Evolutionary conservation across 2,888 invertebrate species (phyloP).

Genomic region (Drosophila setosimentum): DNA sequence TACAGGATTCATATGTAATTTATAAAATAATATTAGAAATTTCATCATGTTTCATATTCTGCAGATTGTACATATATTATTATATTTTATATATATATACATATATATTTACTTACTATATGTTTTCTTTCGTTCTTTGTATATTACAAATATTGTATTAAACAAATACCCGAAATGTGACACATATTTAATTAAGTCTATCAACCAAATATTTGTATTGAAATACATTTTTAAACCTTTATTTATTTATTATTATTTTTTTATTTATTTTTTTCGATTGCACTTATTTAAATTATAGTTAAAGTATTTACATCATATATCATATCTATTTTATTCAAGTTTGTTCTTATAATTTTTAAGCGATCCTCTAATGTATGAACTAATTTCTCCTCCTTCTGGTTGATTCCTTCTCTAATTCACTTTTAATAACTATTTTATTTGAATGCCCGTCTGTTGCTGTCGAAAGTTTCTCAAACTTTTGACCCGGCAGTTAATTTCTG

Average conservation of each 20-base stretch:
- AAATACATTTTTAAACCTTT: too few relatives aligned
- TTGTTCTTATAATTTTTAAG: neutral
- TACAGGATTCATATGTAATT: neutral
- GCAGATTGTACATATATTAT: neutral
- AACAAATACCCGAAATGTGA: neutral
- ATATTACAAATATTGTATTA: neutral
- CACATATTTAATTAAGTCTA: neutral
- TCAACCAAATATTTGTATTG: neutral
- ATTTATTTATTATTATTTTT: neutral
- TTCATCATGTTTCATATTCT: neutral
- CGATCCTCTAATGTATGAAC: neutral
- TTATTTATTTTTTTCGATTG: neutral
- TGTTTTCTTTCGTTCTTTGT: too few relatives aligned
- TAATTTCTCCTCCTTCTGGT: neutral
- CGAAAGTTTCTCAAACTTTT: slow-evolving; percentile 47
- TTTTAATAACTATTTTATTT: slow-evolving; percentile 21
- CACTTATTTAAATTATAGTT: neutral
- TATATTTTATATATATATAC: neutral
- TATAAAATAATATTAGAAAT: neutral
- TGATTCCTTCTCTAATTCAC: slow-evolving; percentile 28
- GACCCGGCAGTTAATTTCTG: slow-evolving; percentile 20
- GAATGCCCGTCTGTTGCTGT: slow-evolving; percentile 23
- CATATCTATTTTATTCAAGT: neutral
- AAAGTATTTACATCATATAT: neutral
- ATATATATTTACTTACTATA: neutral